Conservation (phyloP, 2,113 vertebrate species). For the Rhodinocichla rosea region DNA sequence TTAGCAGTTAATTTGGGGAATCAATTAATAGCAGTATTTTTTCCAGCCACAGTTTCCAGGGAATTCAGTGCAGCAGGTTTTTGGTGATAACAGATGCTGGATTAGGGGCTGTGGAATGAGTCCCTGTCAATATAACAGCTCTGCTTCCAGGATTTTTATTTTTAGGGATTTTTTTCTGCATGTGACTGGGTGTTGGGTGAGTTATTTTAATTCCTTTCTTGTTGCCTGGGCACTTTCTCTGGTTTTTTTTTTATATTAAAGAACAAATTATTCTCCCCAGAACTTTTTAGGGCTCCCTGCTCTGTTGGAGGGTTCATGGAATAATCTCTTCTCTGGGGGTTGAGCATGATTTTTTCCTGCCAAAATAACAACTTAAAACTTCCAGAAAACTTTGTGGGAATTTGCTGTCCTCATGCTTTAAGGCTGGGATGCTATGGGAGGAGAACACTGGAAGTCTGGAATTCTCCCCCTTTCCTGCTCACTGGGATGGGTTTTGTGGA, state of each 20-base stretch:
- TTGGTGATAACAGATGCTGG: conserved; percentile 40
- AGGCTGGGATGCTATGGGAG: not conserved
- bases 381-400: not conserved
- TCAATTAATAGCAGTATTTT: conserved; percentile 66
- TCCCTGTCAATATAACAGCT: not conserved
- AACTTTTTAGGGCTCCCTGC: not conserved
- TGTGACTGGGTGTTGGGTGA: not conserved
- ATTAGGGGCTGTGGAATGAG: not conserved
- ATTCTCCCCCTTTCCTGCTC: not conserved
- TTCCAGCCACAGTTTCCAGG: conserved; percentile 17
- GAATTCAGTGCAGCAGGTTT: conserved; percentile 19
- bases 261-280: not conserved
- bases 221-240: not conserved
- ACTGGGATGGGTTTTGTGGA: not conserved
- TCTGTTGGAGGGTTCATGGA: not conserved
- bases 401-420: not conserved
- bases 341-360: not conserved
- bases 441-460: not conserved
- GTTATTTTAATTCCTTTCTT: not conserved
- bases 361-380: not conserved
- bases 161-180: not conserved
- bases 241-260: not conserved
- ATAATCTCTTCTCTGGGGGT: not conserved
- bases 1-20: conserved; percentile 68
- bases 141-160: not conserved